Evolutionary conservation across 2,797 vertebrate genomes (phyloP), one percentile per base, ranked within the genome.

Genomic region (Sebastes kiyomatsui): DNA sequence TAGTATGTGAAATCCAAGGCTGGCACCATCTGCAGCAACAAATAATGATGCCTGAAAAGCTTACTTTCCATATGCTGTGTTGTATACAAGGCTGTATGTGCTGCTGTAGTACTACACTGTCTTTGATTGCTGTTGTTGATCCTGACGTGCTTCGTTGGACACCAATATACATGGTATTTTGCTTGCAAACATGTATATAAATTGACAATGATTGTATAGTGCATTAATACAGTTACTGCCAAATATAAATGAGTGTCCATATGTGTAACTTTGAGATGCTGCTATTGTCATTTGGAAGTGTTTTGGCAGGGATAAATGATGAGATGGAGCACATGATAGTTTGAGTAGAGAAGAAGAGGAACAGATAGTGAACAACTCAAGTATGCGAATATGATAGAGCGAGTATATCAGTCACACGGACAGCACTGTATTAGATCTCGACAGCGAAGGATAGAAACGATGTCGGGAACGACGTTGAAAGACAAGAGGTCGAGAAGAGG

Each of bases 21-120:
- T 7, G 12, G 10, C 67, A 72, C 66, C 80, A 83, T 82, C 79
- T 86, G 79, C 56, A 78, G 42, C 25, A 28, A 58, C 16, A 4
- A 79, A 72, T 81, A 84, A 79, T 46, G 66, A 81, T 66, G 68
- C 73, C 46, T 58, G 27, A 55, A 61, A 64, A 80, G 64, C 38
- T 67, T 69, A 25, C 52, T 5, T 28, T 79, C 75, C 82, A 86
- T 82, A 74, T 88, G 82, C n/a, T 65, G 49, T 7, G 8, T 33
- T 58, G 14, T 78, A 67, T 61, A 78, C 27, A 72, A 75, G 75
- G 64, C 18, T 46, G 11, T 12, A 20, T 23, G 18, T n/a, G 27
- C 16, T 14, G 20, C 30, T 38, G 23, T 33, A 20, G 12, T 27
- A 22, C 4, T n/a, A 54, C 49, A 54, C 46, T 54, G 8, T 54